A percentile compares a stretch with the other conserved stretches of the same genome.
Evolutionary conservation across 2,888 invertebrate genomes (phyloP).

Genomic region (Clusia tigrina): DNA sequence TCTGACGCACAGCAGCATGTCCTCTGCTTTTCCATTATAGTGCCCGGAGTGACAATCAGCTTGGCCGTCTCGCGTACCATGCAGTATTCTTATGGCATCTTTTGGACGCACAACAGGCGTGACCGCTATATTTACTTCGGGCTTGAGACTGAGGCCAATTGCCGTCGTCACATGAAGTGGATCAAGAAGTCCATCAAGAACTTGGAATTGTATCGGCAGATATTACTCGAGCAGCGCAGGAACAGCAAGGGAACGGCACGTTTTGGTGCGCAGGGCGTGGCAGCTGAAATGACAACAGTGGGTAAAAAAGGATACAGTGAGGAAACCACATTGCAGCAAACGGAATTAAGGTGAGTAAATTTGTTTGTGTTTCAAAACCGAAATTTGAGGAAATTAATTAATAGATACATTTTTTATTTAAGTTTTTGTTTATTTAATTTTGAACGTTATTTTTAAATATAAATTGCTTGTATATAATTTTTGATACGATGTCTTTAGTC

Average conservation of each 20-base stretch:
- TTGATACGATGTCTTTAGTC: too few species aligned
- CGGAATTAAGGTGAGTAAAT: constrained; percentile 31
- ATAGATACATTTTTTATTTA: neutral
- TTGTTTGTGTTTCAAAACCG: neutral
- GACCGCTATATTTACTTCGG: constrained; percentile 63
- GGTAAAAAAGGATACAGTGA: constrained; percentile 5
- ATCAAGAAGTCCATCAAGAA: constrained; percentile 63
- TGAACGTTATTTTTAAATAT: too few species aligned
- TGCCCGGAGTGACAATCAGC: constrained; percentile 61
- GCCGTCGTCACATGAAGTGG: constrained; percentile 64
- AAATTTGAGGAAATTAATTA: constrained; percentile 6
- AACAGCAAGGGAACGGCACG: constrained; percentile 48
- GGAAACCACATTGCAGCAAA: constrained; percentile 12
- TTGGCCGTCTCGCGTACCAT: constrained; percentile 62
- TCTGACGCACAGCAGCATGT: too few species aligned
- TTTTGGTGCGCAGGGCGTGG: constrained; percentile 11
- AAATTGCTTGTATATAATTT: too few species aligned
- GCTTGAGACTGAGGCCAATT: constrained; percentile 58
- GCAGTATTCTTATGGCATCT: constrained; percentile 60
- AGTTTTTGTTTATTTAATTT: neutral
- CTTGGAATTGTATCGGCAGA: constrained; percentile 60
- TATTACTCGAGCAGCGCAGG: constrained; percentile 59
- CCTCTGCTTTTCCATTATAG: constrained; percentile 60
- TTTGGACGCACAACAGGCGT: constrained; percentile 64
- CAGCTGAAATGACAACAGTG: neutral